A percentile compares a stretch with the other conserved stretches of the same genome.
Evolutionary conservation across 2,113 vertebrate species (phyloP).

Genomic region (Heptranchias perlo): DNA sequence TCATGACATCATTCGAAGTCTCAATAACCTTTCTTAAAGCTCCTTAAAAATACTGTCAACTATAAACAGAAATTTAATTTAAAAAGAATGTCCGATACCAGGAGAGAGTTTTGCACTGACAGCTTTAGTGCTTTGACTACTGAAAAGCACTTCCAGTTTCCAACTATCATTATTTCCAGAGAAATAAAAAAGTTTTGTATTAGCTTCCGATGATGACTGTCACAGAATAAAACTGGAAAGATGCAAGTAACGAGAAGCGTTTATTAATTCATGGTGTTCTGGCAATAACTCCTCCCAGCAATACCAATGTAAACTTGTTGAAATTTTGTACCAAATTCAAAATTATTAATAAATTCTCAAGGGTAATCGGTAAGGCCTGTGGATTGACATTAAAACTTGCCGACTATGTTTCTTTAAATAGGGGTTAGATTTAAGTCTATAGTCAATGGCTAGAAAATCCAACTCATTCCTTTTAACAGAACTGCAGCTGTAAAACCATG

Average conservation of each 20-base stretch:
- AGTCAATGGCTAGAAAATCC: background rate
- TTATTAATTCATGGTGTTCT: background rate
- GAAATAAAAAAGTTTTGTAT: background rate
- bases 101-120: background rate
- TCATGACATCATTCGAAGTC: background rate
- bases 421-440: background rate
- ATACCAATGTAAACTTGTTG: background rate
- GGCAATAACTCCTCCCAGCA: background rate
- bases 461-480: background rate
- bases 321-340: background rate
- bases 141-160: background rate
- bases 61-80: slow-evolving; percentile 18
- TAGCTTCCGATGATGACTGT: background rate
- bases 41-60: background rate
- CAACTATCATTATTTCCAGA: background rate
- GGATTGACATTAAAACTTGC: background rate
- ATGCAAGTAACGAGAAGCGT: background rate
- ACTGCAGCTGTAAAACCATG: background rate
- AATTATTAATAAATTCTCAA: background rate
- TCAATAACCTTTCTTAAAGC: background rate
- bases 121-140: background rate
- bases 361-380: background rate
- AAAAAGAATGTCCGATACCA: background rate
- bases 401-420: background rate
- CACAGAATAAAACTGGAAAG: too few species aligned